phyloP scores from a whole-genome alignment of 2,888 invertebrate species.

The Ecdyonurus torrentis region DNA sequence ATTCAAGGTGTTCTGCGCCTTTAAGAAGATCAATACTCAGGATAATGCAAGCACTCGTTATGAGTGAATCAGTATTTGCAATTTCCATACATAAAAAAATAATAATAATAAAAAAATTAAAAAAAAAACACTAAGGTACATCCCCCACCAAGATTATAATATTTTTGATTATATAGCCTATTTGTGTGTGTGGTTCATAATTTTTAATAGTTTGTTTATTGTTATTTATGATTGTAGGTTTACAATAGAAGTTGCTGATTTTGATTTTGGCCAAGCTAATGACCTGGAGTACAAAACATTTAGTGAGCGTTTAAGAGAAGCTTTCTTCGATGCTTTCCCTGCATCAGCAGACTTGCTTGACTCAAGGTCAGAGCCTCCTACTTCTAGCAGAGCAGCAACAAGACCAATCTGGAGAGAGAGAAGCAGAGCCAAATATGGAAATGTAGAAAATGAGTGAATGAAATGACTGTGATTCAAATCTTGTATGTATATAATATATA shows the following conservation, averaged over 20 bases:
- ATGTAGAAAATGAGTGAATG: neutral
- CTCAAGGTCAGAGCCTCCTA: neutral
- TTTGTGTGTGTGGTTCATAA: neutral
- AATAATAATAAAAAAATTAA: no score
- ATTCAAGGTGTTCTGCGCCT: no score
- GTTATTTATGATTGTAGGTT: conserved; percentile 42
- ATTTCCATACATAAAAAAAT: no score
- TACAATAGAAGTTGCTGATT: conserved; percentile 76
- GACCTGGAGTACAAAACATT: conserved; percentile 77
- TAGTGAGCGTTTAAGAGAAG: conserved; percentile 60
- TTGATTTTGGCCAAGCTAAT: conserved; percentile 69
- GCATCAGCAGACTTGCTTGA: conserved; percentile 11
- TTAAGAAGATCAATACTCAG: no score
- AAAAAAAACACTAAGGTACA: no score
- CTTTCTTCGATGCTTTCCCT: conserved; percentile 45
- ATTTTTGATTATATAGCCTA: no score
- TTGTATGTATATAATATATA: neutral
- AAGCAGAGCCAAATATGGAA: conserved; percentile 1
- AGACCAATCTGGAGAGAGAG: conserved; percentile 7
- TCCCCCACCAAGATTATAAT: no score
- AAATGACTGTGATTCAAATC: neutral
- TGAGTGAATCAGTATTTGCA: no score
- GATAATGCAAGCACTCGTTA: no score
- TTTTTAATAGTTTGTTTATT: no score
- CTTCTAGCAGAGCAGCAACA: neutral